phyloP scores from a whole-genome alignment of 2,797 vertebrate genomes.

The Smutsia temminckii region DNA sequence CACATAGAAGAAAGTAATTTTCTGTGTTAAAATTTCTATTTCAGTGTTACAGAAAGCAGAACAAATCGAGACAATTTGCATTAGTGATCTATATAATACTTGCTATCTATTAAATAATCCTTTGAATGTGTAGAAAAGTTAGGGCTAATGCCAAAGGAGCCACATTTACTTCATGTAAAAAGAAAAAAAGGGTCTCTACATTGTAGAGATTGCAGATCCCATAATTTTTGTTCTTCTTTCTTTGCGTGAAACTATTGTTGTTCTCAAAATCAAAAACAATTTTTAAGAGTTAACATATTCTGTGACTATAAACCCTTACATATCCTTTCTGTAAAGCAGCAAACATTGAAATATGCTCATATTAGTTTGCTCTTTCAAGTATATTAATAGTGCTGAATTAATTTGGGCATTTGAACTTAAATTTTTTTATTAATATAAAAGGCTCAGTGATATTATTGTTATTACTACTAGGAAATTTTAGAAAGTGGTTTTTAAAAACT shows the following conservation, averaged over 20 bases:
- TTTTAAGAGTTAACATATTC: conserved; percentile 38
- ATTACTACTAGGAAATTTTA: conserved; percentile 68
- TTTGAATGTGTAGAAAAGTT: neutral
- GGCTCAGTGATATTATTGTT: neutral
- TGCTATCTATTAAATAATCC: neutral
- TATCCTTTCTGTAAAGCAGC: neutral
- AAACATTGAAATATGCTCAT: neutral
- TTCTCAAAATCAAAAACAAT: conserved; percentile 36
- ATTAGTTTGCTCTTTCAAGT: conserved; percentile 15
- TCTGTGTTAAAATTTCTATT: conserved; percentile 46
- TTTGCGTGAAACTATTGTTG: neutral
- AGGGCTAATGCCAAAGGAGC: neutral
- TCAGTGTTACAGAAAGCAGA: neutral
- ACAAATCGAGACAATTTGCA: neutral
- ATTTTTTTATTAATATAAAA: conserved; percentile 63
- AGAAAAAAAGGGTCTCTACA: neutral
- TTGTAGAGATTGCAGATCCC: neutral
- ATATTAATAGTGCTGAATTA: neutral
- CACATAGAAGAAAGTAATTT: conserved; percentile 26
- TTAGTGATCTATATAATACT: neutral
- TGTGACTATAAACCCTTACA: conserved; percentile 5
- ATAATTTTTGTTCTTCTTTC: conserved; percentile 33
- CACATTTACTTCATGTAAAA: neutral
- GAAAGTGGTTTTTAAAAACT: conserved; percentile 63
- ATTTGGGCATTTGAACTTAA: conserved; percentile 38